These are phyloP conservation scores for Aptenodytes patagonicus DNA, from an alignment of 2,113 vertebrate genomes.

Conservation along the genomic window DNA sequence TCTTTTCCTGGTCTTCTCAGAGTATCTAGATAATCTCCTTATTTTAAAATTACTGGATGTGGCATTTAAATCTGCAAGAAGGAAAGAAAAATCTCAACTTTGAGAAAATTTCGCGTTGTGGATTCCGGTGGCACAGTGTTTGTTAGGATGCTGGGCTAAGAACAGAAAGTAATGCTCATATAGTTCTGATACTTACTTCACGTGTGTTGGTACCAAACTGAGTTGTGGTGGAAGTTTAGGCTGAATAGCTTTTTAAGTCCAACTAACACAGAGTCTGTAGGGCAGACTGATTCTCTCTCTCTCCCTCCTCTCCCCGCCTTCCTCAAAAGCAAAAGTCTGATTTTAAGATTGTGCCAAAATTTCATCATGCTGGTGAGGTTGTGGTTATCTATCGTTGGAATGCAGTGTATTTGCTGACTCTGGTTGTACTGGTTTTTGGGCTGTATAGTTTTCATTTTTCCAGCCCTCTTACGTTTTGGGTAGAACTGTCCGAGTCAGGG, in stretches of 20 bases:
- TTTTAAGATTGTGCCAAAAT: neutral
- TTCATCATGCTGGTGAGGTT: neutral
- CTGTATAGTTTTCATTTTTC: neutral
- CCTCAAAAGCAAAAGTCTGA: neutral
- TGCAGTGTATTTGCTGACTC: neutral
- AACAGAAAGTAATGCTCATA: neutral
- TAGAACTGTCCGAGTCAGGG: neutral
- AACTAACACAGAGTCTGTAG: neutral
- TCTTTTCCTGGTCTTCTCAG: neutral
- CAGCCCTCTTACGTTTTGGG: neutral
- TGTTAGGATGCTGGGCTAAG: neutral
- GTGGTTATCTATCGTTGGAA: neutral
- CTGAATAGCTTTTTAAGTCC: neutral
- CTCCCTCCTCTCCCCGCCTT: neutral
- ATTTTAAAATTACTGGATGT: neutral
- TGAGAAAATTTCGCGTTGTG: neutral
- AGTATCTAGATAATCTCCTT: neutral
- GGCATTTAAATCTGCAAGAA: neutral
- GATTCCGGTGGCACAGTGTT: neutral
- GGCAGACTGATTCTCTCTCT: neutral
- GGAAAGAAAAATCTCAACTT: neutral
- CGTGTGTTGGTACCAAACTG: neutral
- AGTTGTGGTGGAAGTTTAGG: neutral
- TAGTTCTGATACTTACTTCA: neutral
- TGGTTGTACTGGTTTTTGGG: neutral